Percentiles rank a stretch among this genome's conserved stretches.
Evolutionary conservation across 2,113 vertebrate species (phyloP).

Genomic region (Dicaeum eximium): DNA sequence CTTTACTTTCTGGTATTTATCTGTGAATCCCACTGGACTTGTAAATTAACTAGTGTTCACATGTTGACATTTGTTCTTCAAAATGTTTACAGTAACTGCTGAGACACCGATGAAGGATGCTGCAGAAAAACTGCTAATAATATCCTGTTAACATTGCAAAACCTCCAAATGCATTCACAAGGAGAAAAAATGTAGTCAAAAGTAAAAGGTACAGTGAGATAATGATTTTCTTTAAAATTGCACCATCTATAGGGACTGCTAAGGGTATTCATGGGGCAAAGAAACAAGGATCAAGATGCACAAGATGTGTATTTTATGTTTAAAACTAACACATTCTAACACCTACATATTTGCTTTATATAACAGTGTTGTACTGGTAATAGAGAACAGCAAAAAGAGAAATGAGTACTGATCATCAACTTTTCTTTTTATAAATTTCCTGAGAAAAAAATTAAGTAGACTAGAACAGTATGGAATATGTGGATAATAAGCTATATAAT

Average conservation of each 20-base stretch:
- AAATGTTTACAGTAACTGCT: not conserved
- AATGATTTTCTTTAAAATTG: not conserved
- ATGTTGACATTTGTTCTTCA: not conserved
- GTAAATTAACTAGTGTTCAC: not conserved
- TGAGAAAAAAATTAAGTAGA: not conserved
- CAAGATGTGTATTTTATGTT: not conserved
- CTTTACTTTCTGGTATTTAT: not conserved
- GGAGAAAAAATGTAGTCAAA: not conserved
- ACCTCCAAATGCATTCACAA: not conserved
- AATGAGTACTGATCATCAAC: not conserved
- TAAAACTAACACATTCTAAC: not conserved
- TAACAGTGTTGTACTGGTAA: not conserved
- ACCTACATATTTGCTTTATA: not conserved
- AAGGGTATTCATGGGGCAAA: not conserved
- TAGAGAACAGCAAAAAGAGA: not conserved
- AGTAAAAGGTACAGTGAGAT: not conserved
- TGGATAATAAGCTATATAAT: not conserved
- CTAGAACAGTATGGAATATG: not conserved
- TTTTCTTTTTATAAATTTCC: not conserved
- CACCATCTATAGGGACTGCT: not conserved
- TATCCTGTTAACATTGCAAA: not conserved
- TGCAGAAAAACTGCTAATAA: not conserved
- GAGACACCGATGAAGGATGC: not conserved
- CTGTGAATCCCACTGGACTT: not conserved
- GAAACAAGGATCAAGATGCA: not conserved